Base-by-base conservation (phyloP, 2,797 vertebrate species). In the Platyrinchus mystaceus region DNA sequence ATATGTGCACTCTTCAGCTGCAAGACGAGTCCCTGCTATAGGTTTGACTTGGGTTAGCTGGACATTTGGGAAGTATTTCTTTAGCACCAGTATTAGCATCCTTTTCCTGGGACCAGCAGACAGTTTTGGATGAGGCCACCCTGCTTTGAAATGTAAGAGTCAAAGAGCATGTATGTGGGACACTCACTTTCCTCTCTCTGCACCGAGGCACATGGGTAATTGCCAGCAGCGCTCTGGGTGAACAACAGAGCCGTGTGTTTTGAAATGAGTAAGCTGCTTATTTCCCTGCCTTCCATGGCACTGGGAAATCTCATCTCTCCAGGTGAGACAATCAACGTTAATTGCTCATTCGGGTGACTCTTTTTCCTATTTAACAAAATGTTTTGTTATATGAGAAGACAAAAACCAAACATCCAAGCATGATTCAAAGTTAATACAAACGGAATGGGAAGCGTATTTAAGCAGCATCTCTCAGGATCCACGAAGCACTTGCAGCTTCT, bases 201-300 rank as follows among this genome's bases (percentile, higher is more conserved):
- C 1, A 4, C 18, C 0, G 2, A 60, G 37, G 76, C 53, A 59
- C 30, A n/a, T 0, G 0, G 47, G 24, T 30, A 84, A 75, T 22
- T 37, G 49, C 34, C 9, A 28, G 63, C 76, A 75, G 76, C 22
- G 5, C 24, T 28, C 24, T 5, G 34, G 24, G 46, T 17, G 50
- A 91, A 44, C 49, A 46, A 37, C 36, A 56, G 56, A 84, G 53
- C n/a, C 1, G 0, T 12, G 67, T 26, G 55, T 49, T 89, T 63
- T 17, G 79, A 39, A 62, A 91, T 30, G 3, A 81, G 27, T 6
- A n/a, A 80, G 14, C n/a, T 37, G 55, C 15, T 0, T 7, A 18
- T 73, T 87, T 90, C 58, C n/a, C 69, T 60, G 15, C 37, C 47
- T 50, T 84, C 41, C 23, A 2, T 4, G 43, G 64, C 68, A 56